phyloP scores from a whole-genome alignment of 2,113 vertebrate genomes.

The Vidua macroura region DNA sequence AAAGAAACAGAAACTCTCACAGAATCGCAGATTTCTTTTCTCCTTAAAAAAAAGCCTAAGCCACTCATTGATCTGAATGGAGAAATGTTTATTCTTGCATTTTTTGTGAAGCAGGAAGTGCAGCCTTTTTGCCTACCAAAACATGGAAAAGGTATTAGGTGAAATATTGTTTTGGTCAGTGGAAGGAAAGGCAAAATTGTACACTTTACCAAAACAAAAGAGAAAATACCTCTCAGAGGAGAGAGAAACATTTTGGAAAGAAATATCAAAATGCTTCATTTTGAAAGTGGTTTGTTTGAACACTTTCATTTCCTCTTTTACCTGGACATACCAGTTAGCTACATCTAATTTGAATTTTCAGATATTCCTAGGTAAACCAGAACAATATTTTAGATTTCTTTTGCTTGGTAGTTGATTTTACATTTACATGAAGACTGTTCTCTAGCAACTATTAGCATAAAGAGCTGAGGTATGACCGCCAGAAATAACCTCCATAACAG shows the following conservation, averaged over 20 bases:
- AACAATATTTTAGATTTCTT: not conserved
- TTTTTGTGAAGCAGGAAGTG: not conserved
- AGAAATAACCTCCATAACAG: not conserved
- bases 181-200: not conserved
- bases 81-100: not conserved
- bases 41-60: not conserved
- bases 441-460: not conserved
- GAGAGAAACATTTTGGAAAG: not conserved
- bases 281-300: not conserved
- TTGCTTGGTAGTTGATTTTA: not conserved
- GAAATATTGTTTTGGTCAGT: not conserved
- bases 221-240: not conserved
- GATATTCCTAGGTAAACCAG: not conserved
- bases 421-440: not conserved
- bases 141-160: not conserved
- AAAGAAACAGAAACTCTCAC: not conserved
- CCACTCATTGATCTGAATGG: not conserved
- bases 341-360: not conserved
- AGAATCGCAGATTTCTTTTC: not conserved
- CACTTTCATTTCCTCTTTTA: not conserved
- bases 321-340: not conserved
- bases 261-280: not conserved
- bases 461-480: not conserved
- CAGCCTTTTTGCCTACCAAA: not conserved
- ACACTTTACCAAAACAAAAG: not conserved